Conservation (phyloP, 2,888 invertebrate species). For the Drosophila barbarae region DNA sequence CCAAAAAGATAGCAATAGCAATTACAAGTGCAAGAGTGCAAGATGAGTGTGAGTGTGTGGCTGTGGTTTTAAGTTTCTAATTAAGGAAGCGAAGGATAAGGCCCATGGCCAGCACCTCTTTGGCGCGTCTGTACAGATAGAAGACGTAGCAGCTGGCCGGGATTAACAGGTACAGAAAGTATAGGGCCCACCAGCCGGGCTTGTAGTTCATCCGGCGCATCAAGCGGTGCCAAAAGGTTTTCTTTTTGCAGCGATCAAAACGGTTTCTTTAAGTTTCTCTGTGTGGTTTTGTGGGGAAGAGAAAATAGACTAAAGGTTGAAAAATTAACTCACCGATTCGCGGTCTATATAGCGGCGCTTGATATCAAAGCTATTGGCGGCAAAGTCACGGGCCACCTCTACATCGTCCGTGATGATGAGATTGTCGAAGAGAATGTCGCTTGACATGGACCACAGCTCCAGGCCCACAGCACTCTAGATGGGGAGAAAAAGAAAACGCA, state of each 20-base stretch:
- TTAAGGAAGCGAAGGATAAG: conserved; percentile 2
- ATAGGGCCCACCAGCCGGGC: conserved; percentile 90
- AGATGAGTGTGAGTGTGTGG: conserved; percentile 32
- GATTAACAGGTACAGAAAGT: conserved; percentile 87
- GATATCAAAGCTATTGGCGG: conserved; percentile 89
- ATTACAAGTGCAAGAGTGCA: conserved; percentile 53
- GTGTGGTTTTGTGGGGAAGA: conserved; percentile 7
- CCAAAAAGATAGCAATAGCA: conserved; percentile 49
- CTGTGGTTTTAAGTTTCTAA: conserved; percentile 3
- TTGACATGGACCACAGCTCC: conserved; percentile 99
- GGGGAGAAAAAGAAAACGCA: conserved; percentile 39
- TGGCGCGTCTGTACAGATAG: conserved; percentile 83
- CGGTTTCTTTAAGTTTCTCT: conserved; percentile 26
- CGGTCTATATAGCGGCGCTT: conserved; percentile 90
- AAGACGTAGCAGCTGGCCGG: conserved; percentile 86
- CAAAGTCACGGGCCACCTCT: conserved; percentile 88
- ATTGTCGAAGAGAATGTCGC: conserved; percentile 96
- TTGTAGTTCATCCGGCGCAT: conserved; percentile 88
- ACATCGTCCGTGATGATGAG: conserved; percentile 93
- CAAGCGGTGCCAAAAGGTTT: conserved; percentile 87
- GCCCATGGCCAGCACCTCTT: conserved; percentile 82
- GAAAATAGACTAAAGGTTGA: background rate
- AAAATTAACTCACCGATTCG: conserved; percentile 86
- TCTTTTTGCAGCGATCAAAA: conserved; percentile 76
- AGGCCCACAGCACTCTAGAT: conserved; percentile 93